phyloP scores from a whole-genome alignment of 2,113 vertebrate species.

The Toxotes jaculatrix region DNA sequence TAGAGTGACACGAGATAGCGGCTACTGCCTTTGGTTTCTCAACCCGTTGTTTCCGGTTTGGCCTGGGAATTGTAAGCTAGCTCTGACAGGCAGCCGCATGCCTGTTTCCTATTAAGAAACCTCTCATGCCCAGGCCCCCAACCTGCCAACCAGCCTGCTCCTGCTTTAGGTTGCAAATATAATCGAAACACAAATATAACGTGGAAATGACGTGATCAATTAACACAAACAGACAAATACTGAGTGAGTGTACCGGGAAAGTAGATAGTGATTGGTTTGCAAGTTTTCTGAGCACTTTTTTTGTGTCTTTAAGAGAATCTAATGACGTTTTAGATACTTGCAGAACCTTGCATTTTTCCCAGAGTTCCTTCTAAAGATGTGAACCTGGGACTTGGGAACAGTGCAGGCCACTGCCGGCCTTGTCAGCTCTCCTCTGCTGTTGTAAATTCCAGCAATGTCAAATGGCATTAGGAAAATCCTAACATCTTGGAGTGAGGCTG shows the following conservation, averaged over 20 bases:
- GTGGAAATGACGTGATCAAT: constrained; percentile 27
- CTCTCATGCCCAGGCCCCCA: constrained; percentile 45
- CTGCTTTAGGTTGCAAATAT: constrained; percentile 33
- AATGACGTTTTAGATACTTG: constrained; percentile 15
- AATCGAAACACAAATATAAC: constrained; percentile 28
- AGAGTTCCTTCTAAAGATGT: constrained; percentile 18
- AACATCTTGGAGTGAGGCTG: constrained; percentile 70
- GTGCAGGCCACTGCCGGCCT: constrained; percentile 49
- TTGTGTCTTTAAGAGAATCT: constrained; percentile 33
- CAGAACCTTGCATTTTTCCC: constrained; percentile 27
- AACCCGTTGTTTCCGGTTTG: constrained; percentile 74
- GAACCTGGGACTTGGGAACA: constrained; percentile 29
- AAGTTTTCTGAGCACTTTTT: constrained; percentile 1
- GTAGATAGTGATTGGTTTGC: constrained; percentile 13
- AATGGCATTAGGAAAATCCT: constrained; percentile 69
- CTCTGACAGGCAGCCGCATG: constrained; percentile 73
- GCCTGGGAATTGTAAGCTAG: constrained; percentile 79
- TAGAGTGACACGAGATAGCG: constrained; percentile 76
- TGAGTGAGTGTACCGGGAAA: constrained; percentile 23
- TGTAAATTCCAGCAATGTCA: constrained; percentile 73
- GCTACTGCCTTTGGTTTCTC: constrained; percentile 74
- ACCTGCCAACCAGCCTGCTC: constrained; percentile 69
- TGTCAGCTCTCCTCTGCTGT: constrained; percentile 28
- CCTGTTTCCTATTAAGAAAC: constrained; percentile 78
- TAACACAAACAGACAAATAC: constrained; percentile 43